Evolutionary conservation across 2,113 vertebrate genomes (phyloP).

Genomic region (Lophotis ruficrista): DNA sequence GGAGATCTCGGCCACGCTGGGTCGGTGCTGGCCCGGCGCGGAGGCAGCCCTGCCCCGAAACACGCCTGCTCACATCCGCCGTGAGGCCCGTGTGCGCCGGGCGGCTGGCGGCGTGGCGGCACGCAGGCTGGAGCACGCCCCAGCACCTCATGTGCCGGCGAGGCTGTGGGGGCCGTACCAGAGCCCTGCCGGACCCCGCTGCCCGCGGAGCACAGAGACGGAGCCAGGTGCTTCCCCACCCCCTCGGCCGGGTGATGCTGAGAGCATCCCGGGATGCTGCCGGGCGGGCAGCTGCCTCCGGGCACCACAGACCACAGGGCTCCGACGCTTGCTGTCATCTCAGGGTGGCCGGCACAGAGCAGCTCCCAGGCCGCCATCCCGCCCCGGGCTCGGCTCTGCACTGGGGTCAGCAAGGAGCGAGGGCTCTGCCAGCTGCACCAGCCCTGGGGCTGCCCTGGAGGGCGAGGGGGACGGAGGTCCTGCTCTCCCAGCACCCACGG

Average conservation of each 20-base stretch:
- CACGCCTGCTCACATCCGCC: background rate
- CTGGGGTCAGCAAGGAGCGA: background rate
- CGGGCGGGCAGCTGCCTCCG: background rate
- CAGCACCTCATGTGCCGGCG: background rate
- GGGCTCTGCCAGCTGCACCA: background rate
- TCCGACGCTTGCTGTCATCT: background rate
- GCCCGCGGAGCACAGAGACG: accelerated
- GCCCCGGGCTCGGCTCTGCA: accelerated
- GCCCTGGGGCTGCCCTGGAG: background rate
- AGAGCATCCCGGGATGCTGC: background rate
- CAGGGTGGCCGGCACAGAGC: accelerated
- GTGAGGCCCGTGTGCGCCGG: background rate
- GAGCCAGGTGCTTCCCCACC: background rate
- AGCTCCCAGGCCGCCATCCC: background rate
- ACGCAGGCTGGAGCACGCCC: background rate
- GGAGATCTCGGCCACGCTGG: background rate
- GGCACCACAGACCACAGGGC: accelerated
- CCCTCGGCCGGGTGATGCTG: accelerated
- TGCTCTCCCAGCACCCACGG: accelerated
- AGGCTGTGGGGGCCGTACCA: accelerated
- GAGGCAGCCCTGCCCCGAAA: background rate
- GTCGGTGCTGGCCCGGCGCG: background rate
- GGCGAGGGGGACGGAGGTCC: background rate
- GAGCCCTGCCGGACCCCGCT: background rate
- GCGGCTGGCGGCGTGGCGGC: background rate